Conservation (phyloP, 2,113 vertebrate genomes). For the Jacana jacana region DNA sequence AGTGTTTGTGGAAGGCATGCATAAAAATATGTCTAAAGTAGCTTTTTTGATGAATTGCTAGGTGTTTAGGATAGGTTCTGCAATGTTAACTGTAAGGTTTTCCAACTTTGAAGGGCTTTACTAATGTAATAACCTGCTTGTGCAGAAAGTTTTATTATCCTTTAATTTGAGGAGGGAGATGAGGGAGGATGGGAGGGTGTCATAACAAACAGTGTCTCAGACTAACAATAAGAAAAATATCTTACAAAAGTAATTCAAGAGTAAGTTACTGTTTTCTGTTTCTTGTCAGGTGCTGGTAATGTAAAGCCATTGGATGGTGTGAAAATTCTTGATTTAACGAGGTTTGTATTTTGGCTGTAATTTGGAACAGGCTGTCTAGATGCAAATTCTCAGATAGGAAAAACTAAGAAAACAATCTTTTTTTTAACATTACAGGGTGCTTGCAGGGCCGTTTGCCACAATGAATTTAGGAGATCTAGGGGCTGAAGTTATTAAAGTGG, state of each 20-base stretch:
- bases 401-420: not conserved
- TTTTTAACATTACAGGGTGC: slow-evolving; percentile 78
- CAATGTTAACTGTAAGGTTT: not conserved
- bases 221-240: not conserved
- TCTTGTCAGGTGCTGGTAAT: slow-evolving; percentile 56
- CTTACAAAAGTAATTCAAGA: not conserved
- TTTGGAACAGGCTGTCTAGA: not conserved
- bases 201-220: not conserved
- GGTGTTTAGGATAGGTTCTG: not conserved
- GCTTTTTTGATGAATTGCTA: not conserved
- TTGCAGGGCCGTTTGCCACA: slow-evolving; percentile 94
- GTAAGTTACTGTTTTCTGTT: slow-evolving; percentile 41
- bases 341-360: slow-evolving; percentile 70
- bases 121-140: not conserved
- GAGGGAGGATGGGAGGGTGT: not conserved
- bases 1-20: not conserved
- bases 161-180: not conserved
- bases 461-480: slow-evolving; percentile 97
- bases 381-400: not conserved
- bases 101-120: not conserved
- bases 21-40: not conserved
- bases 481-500: slow-evolving; percentile 95
- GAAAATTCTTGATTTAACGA: slow-evolving; percentile 86
- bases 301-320: slow-evolving; percentile 81
- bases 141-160: not conserved